These are phyloP conservation scores for Lamellibrachia luymesi DNA, from an alignment of 1,140 invertebrate species.

Conservation along the genomic window DNA sequence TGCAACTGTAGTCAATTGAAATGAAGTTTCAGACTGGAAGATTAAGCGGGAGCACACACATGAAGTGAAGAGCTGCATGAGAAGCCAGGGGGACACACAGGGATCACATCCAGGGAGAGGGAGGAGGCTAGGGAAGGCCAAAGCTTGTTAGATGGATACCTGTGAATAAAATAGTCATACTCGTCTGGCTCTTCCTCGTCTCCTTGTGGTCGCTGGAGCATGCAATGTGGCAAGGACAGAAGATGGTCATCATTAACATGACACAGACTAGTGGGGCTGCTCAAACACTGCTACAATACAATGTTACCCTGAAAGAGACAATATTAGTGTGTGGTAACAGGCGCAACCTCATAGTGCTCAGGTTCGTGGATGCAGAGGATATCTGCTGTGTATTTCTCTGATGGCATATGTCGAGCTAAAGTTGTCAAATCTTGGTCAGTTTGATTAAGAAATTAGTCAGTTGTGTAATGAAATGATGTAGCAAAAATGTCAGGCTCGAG, in stretches of 20 bases:
- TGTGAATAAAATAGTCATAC: slow-evolving; percentile 5
- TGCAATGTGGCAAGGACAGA: neutral
- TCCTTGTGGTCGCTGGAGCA: neutral
- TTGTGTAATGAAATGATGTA: neutral
- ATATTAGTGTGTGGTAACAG: neutral
- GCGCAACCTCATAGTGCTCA: neutral
- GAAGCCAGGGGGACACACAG: neutral
- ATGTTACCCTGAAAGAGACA: too few species aligned
- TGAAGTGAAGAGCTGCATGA: neutral
- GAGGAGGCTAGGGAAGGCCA: neutral
- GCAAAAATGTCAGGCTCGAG: neutral
- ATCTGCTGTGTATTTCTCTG: neutral
- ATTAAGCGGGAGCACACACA: neutral
- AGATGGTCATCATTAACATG: neutral
- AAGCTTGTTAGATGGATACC: neutral
- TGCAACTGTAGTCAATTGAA: neutral
- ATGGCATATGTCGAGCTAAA: neutral
- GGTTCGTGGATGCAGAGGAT: neutral
- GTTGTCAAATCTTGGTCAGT: neutral
- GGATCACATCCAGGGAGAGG: neutral
- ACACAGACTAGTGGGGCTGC: neutral
- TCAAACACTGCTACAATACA: neutral
- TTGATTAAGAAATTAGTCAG: too few species aligned
- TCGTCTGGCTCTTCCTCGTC: neutral
- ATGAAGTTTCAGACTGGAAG: neutral